These are phyloP conservation scores for Cacoxenus indagator DNA, from an alignment of 2,888 invertebrate genomes.

Conservation along the genomic window DNA sequence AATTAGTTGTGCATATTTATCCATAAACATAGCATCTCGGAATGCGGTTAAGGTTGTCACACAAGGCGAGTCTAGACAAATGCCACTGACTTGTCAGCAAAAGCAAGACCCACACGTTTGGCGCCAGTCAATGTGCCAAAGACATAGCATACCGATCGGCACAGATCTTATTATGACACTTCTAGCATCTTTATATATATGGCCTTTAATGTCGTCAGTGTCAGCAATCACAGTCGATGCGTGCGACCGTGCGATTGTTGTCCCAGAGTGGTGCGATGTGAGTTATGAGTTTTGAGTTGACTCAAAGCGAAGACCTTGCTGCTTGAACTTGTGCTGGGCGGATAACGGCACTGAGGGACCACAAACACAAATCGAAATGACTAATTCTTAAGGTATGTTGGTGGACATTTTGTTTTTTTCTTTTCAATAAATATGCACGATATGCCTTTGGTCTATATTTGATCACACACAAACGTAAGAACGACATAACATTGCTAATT, in stretches of 20 bases:
- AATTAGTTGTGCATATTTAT: slow-evolving; percentile 8
- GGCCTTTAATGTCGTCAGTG: not conserved
- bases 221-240: not conserved
- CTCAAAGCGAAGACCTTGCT: slow-evolving; percentile 45
- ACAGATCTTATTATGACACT: not conserved
- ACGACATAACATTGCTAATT: too few relatives aligned
- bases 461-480: too few relatives aligned
- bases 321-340: slow-evolving; percentile 60
- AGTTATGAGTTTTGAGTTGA: not conserved
- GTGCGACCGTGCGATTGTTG: not conserved
- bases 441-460: too few relatives aligned
- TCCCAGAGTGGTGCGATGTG: not conserved
- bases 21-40: not conserved
- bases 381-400: not conserved
- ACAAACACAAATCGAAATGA: not conserved
- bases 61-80: not conserved
- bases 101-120: not conserved
- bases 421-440: too few relatives aligned
- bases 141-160: not conserved
- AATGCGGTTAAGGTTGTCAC: slow-evolving; percentile 18
- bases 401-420: not conserved
- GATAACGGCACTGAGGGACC: too few relatives aligned
- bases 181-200: not conserved
- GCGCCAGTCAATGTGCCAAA: slow-evolving; percentile 12
- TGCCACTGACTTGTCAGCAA: slow-evolving; percentile 10